Percentiles rank a stretch among this genome's conserved stretches.
Conservation (phyloP, 2,797 vertebrate species). For the Sphenopsis melanotis region DNA sequence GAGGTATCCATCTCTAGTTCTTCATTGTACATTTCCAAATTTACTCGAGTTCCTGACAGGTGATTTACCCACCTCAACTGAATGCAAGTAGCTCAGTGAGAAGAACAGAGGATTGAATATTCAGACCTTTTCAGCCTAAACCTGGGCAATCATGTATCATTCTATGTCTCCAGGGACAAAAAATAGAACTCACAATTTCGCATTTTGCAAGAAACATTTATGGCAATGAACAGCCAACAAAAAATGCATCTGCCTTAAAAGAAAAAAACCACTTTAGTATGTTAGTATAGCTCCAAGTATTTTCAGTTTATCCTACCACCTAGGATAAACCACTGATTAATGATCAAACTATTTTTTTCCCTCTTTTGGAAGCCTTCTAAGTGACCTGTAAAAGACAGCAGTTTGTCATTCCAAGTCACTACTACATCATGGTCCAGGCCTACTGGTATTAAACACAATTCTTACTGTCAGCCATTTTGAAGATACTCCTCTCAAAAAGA, state of each 20-base stretch:
- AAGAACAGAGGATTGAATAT: not conserved
- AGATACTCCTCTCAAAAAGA: not conserved
- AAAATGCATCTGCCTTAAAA: not conserved
- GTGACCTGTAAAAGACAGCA: not conserved
- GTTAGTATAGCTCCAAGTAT: not conserved
- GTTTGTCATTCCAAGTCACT: not conserved
- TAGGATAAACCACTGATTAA: not conserved
- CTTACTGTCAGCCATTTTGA: not conserved
- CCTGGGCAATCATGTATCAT: not conserved
- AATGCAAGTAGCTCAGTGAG: not conserved
- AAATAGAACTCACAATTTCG: not conserved
- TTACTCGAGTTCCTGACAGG: not conserved
- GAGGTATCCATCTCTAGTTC: not conserved
- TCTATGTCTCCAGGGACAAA: not conserved
- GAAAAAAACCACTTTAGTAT: not conserved
- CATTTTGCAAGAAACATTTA: not conserved
- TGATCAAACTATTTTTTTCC: not conserved
- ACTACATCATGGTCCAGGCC: not conserved
- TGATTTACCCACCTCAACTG: not conserved
- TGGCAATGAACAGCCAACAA: not conserved
- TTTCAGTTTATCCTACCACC: not conserved
- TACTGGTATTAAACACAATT: not conserved
- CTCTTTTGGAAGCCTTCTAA: not conserved
- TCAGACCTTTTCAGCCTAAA: not conserved
- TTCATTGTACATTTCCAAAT: not conserved